phyloP scores from a whole-genome alignment of 2,113 vertebrate genomes.

The Malurus elegans region DNA sequence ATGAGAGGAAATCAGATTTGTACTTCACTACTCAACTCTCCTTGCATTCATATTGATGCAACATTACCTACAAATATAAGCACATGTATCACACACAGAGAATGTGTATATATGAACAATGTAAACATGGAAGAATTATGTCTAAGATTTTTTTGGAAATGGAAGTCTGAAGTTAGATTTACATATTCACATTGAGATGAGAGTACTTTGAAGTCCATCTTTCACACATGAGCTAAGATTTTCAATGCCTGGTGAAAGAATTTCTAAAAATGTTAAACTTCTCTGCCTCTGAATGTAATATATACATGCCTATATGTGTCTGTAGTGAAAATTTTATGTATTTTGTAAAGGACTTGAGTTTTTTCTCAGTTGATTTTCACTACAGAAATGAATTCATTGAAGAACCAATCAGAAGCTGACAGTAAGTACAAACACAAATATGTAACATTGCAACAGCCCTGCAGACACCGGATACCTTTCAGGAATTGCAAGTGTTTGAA shows the following conservation, averaged over 20 bases:
- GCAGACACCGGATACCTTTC: background rate
- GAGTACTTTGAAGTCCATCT: constrained; percentile 19
- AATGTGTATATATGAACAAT: background rate
- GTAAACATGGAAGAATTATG: background rate
- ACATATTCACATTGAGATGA: background rate
- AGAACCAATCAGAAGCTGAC: background rate
- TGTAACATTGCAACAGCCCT: background rate
- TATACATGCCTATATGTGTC: background rate
- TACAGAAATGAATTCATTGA: background rate
- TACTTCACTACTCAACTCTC: background rate
- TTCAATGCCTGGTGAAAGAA: constrained; percentile 13
- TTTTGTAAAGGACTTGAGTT: background rate
- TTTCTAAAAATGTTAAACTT: constrained; percentile 18
- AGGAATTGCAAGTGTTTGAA: constrained; percentile 5
- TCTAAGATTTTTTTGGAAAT: background rate
- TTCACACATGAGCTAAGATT: background rate
- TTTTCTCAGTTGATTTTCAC: background rate
- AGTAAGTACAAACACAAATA: background rate
- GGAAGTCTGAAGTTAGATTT: background rate
- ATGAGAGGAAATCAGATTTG: background rate
- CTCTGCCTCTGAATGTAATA: background rate
- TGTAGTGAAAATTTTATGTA: background rate
- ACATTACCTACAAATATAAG: background rate
- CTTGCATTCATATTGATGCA: background rate
- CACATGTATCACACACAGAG: background rate